Conservation (phyloP, 2,888 invertebrate genomes). For the Drymonia ruficornis region DNA sequence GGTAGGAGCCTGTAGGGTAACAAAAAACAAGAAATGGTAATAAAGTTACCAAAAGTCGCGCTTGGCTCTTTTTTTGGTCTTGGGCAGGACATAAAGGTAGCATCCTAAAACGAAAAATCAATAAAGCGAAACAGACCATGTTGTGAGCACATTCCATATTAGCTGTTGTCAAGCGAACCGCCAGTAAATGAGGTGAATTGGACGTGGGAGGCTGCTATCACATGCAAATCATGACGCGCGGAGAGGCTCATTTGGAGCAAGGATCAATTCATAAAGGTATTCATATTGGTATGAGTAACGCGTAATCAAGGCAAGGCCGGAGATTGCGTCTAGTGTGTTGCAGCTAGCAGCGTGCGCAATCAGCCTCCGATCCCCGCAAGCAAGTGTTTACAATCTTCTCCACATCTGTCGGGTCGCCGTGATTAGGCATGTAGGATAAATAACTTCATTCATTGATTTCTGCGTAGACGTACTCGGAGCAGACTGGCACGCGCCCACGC, state of each 20-base stretch:
- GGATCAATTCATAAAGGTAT: slow-evolving; percentile 20
- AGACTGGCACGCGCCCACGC: neutral
- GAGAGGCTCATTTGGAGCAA: slow-evolving; percentile 24
- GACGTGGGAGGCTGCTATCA: slow-evolving; percentile 21
- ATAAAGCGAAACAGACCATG: neutral
- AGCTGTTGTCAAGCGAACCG: neutral
- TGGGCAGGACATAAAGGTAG: too few relatives aligned
- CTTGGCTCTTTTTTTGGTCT: too few relatives aligned
- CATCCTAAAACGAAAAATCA: too few relatives aligned
- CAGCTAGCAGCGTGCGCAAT: too few relatives aligned
- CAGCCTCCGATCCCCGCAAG: too few relatives aligned
- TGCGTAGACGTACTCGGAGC: neutral
- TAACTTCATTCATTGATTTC: too few relatives aligned
- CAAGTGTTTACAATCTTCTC: neutral
- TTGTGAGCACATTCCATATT: neutral
- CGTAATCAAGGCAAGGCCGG: slow-evolving; percentile 1
- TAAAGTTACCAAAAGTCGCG: too few relatives aligned
- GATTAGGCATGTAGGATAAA: neutral
- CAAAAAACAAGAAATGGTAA: too few relatives aligned
- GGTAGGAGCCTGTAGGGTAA: too few relatives aligned
- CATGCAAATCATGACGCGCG: slow-evolving; percentile 32
- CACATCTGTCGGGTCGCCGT: neutral
- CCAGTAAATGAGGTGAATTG: slow-evolving; percentile 18
- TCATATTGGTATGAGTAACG: neutral
- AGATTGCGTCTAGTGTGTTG: neutral